Base-by-base conservation (phyloP, 2,113 vertebrate genomes). In the Hystrix cristata region DNA sequence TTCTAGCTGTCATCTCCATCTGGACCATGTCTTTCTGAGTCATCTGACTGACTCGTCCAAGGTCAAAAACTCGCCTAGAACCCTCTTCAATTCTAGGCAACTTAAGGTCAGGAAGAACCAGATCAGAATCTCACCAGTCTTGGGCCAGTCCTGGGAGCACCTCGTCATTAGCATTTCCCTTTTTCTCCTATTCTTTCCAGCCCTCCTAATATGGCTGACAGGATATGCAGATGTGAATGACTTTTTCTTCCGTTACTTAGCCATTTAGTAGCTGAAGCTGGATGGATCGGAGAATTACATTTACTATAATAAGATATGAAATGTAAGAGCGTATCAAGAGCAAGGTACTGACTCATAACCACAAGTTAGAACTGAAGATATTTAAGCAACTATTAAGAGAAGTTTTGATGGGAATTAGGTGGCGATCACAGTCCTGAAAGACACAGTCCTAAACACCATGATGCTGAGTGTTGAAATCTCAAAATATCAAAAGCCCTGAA, bases 351-450 rank as follows among this genome's bases (percentile, higher is more conserved):
- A 95, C 57, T 95, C 34, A 84, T 5, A 79, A 38, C n/a, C 38
- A 60, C 79, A 86, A 92, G 27, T 91, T 55, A 96, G 48, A 96
- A 90, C 46, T 87, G 71, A 87, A 48, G 94, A 87, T 92, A 81
- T 72, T 79, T 65, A 59, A 81, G 38, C 53, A 87, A 67, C 93
- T 53, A 29, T 29, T 88, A 18, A 93, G 43, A 46, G n/a, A 90
- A 38, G 18, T 4, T 67, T 96, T 92, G 85, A 25, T 62, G 23
- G 21, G 3, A 15, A 2, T 15, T 48, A 18, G 43, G 6, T 16
- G 23, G 43, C 62, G 46, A 51, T 43, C 46, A 64, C 25, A 82
- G 81, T 55, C 34, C n/a, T 15, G 38, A 60, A 51, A 43, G 31
- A 72, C 16, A 27, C n/a, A 3, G n/a, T 57, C 34, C 51, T 25